Conservation (phyloP, 2,113 vertebrate species). For the Casuarius casuarius region DNA sequence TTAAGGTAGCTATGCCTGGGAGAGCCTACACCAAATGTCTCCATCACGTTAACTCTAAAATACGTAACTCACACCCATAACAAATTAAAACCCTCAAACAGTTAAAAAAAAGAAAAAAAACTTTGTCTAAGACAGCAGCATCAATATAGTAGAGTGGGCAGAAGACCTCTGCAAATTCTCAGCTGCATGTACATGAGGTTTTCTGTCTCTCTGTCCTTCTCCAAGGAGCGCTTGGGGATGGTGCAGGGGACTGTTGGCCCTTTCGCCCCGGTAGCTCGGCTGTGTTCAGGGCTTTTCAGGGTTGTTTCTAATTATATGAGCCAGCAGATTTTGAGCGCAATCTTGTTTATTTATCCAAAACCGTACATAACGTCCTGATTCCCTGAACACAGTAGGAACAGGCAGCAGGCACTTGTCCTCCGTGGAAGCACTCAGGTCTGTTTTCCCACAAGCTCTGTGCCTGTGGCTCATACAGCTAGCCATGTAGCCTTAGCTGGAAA, state of each 20-base stretch:
- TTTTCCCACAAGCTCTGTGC: fast-evolving
- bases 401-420: background rate
- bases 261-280: background rate
- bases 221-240: background rate
- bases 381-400: fast-evolving
- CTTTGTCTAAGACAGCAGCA: background rate
- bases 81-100: too few relatives aligned
- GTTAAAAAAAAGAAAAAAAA: too few relatives aligned
- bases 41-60: background rate
- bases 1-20: background rate
- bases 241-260: background rate
- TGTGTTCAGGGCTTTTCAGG: background rate
- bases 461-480: background rate
- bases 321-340: background rate
- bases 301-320: background rate
- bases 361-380: background rate
- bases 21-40: background rate
- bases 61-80: background rate
- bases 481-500: fast-evolving
- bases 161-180: background rate
- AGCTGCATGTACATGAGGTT: background rate
- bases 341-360: background rate
- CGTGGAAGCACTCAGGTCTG: fast-evolving
- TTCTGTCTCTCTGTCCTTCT: background rate
- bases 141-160: background rate